Base-by-base conservation (phyloP, 2,797 vertebrate species). In the Myotis vivesi region DNA sequence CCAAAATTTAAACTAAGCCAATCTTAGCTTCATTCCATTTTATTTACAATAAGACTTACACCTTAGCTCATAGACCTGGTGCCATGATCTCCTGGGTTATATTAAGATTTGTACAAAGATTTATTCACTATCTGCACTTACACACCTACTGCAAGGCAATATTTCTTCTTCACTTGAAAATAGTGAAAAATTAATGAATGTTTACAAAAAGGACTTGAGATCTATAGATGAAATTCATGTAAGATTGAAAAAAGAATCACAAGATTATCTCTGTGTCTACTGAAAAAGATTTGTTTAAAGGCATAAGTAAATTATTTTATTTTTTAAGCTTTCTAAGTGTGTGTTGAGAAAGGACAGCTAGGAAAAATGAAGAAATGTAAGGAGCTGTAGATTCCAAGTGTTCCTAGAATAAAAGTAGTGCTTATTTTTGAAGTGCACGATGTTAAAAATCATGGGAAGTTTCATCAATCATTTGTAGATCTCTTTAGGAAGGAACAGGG, bases 381-480 rank as follows among this genome's bases (percentile, higher is more conserved):
- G 36, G 71, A 59, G 33, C 30, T 84, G 0, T 69, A 44, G 5
- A 53, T 55, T 28, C 72, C 22, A 89, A 88, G 49, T 0, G 2
- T 57, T 84, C 28, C 30, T 85, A 62, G 81, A 84, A 71, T 87
- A 81, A 95, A 91, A 81, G 15, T 36, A 72, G 2, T 64, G 36
- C 44, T 86, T 94, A 86, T 53, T 81, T 95, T 89, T 76, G 59
- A 91, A 81, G 80, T 59, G 30, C 2, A 46, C 51, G 25, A 36
- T 82, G 41, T 64, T 89, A 90, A 91, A 91, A 28, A 82, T 87
- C 23, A 44, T 44, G 30, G 55, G 80, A 15, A 36, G 2, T 93
- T 84, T 87, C 59, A 71, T 76, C 73, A 44, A 12, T 84, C 28
- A 87, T 51, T 89, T 86, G 23, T 9, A 55, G 23, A 38, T 89